A percentile compares a stretch with the other conserved stretches of the same genome.
These are phyloP conservation scores for Stegostoma tigrinum DNA, from an alignment of 2,113 vertebrate species.

Conservation along the genomic window DNA sequence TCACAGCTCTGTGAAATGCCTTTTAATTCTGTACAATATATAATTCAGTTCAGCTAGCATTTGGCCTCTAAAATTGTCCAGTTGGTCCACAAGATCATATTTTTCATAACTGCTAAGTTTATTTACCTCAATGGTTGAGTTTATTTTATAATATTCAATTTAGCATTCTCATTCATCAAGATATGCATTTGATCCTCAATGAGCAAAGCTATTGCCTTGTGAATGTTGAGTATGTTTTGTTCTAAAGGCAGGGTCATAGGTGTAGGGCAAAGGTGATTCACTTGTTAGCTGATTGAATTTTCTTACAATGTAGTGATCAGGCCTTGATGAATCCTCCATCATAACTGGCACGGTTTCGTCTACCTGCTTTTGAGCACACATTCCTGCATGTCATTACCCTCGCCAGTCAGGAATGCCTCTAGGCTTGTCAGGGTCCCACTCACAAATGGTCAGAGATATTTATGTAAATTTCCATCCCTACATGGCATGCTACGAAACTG, in stretches of 20 bases:
- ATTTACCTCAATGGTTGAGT: neutral
- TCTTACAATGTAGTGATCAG: constrained; percentile 28
- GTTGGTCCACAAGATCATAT: neutral
- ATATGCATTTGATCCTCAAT: neutral
- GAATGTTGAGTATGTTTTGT: neutral
- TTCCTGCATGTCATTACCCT: constrained; percentile 35
- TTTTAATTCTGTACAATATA: neutral
- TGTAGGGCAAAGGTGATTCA: neutral
- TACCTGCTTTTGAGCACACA: constrained; percentile 24
- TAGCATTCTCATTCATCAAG: neutral
- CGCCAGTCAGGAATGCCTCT: constrained; percentile 15
- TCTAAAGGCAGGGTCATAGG: neutral
- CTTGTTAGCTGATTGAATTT: neutral
- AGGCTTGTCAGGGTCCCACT: constrained; percentile 16
- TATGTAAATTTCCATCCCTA: constrained; percentile 23
- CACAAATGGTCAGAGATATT: constrained; percentile 16
- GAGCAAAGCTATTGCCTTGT: neutral
- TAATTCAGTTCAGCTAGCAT: neutral
- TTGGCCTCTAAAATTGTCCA: neutral
- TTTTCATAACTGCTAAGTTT: neutral
- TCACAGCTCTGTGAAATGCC: neutral
- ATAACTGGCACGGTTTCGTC: constrained; percentile 10
- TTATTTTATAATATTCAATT: neutral
- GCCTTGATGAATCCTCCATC: constrained; percentile 23
- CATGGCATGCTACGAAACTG: neutral